phyloP scores from a whole-genome alignment of 2,888 invertebrate species.

The Alitta virens region DNA sequence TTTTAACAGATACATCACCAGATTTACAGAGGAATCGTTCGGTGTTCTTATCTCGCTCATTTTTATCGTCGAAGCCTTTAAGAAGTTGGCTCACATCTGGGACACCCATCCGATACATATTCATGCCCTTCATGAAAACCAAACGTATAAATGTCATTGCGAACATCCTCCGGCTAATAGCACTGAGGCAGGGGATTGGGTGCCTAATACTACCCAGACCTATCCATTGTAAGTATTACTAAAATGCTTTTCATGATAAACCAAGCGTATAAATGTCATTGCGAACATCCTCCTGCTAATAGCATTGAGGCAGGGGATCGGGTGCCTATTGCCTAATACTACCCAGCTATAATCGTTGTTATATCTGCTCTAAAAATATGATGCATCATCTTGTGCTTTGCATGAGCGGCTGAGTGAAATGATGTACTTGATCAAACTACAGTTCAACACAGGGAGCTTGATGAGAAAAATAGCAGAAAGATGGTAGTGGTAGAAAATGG shows the following conservation, averaged over 20 bases:
- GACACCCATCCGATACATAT: conserved; percentile 20
- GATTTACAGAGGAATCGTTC: conserved; percentile 98
- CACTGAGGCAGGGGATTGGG: not conserved
- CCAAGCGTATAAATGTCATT: conserved; percentile 21
- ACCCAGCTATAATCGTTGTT: no score
- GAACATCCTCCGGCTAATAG: not conserved
- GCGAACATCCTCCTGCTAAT: conserved; percentile 11
- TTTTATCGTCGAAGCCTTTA: conserved; percentile 89
- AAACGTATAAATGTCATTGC: conserved; percentile 23
- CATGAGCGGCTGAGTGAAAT: no score
- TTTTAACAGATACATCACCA: conserved; percentile 79
- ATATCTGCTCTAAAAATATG: no score
- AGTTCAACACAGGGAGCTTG: no score
- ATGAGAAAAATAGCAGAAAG: no score
- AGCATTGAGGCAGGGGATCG: no score
- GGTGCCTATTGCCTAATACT: no score
- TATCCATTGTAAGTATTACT: no score
- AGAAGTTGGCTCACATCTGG: conserved; percentile 23
- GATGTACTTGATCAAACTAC: no score
- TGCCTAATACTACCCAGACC: no score
- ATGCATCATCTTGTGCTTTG: no score
- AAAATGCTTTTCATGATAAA: conserved; percentile 14
- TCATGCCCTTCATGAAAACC: conserved; percentile 13
- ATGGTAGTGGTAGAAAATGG: no score
- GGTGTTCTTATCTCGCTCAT: conserved; percentile 97